Conservation (phyloP, 2,888 invertebrate species). For the Zaprionus obscuricornis region DNA sequence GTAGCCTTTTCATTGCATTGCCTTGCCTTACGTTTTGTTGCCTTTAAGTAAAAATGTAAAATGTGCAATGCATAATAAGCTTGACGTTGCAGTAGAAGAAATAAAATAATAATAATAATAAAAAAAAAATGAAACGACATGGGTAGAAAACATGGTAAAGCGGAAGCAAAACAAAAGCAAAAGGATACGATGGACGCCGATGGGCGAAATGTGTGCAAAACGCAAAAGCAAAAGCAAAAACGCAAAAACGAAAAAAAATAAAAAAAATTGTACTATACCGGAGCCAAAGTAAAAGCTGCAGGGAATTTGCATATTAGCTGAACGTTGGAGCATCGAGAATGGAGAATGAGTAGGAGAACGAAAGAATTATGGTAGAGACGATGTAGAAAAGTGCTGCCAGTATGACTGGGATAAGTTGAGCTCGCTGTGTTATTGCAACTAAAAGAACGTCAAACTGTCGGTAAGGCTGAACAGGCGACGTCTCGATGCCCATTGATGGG, state of each 20-base stretch:
- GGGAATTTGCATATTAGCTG: slow-evolving; percentile 75
- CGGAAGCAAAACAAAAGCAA: slow-evolving; percentile 67
- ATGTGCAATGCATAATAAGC: slow-evolving; percentile 79
- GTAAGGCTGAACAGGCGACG: slow-evolving; percentile 47
- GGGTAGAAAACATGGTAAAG: slow-evolving; percentile 62
- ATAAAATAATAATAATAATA: neutral
- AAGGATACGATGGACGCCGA: slow-evolving; percentile 37
- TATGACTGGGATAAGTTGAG: too few relatives aligned
- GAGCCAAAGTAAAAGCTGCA: slow-evolving; percentile 64
- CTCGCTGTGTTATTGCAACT: neutral
- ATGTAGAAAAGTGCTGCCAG: neutral
- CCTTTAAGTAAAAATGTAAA: slow-evolving; percentile 66
- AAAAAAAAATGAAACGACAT: slow-evolving; percentile 43
- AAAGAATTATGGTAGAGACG: neutral
- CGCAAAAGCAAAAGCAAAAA: too few relatives aligned
- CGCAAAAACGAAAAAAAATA: too few relatives aligned
- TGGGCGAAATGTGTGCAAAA: slow-evolving; percentile 36
- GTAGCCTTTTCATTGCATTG: slow-evolving; percentile 15
- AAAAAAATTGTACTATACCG: too few relatives aligned
- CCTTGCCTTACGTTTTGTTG: neutral
- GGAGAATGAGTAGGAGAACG: neutral
- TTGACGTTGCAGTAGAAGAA: slow-evolving; percentile 28
- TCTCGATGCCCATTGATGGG: slow-evolving; percentile 57
- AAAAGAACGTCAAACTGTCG: slow-evolving; percentile 38
- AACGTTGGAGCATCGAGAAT: slow-evolving; percentile 38